These are phyloP conservation scores for Bambusicola thoracicus DNA, from an alignment of 2,113 vertebrate species.

Conservation along the genomic window DNA sequence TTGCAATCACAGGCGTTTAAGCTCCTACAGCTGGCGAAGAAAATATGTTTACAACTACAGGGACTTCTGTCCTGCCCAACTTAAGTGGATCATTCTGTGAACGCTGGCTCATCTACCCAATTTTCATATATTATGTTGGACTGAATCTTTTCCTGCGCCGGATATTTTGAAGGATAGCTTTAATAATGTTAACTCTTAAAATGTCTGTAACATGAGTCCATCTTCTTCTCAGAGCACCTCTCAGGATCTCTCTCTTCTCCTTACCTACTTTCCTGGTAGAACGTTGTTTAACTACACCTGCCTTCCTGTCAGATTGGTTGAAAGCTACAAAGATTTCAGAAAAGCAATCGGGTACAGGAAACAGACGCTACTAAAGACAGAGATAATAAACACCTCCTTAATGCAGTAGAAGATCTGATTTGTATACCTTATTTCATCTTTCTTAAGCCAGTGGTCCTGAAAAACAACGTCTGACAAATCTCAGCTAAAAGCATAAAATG, in stretches of 20 bases:
- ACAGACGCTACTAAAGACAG: neutral
- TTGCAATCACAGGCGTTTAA: neutral
- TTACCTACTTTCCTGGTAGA: neutral
- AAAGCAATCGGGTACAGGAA: neutral
- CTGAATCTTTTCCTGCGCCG: neutral
- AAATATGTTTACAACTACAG: neutral
- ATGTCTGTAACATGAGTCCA: fast-evolving
- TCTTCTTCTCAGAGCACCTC: neutral
- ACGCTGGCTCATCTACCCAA: fast-evolving
- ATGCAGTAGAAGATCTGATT: neutral
- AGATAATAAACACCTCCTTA: neutral
- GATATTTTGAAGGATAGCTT: neutral
- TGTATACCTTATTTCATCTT: neutral
- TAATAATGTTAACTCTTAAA: neutral
- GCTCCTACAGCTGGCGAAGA: neutral
- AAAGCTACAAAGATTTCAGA: neutral
- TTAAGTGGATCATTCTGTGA: neutral
- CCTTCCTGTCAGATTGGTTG: neutral
- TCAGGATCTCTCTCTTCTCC: neutral
- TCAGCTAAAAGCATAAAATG: neutral
- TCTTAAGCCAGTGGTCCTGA: neutral
- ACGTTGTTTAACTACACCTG: neutral
- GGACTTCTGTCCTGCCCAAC: neutral
- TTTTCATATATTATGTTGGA: neutral
- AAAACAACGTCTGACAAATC: neutral